phyloP scores from a whole-genome alignment of 1,140 invertebrate genomes.

The Propsilocerus akamusi region DNA sequence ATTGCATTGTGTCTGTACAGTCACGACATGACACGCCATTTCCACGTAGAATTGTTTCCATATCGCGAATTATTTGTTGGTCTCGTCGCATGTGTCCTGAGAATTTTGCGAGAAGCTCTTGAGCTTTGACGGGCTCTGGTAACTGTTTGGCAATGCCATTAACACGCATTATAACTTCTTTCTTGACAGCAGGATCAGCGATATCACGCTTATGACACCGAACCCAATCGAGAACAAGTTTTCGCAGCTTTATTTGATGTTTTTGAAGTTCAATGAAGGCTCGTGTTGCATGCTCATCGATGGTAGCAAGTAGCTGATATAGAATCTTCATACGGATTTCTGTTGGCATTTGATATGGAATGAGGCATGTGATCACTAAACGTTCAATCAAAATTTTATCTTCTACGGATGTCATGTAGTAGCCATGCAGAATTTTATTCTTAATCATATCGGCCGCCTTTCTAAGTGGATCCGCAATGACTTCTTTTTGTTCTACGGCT shows the following conservation, averaged over 20 bases:
- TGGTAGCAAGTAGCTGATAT: neutral
- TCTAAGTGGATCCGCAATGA: neutral
- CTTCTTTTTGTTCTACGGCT: neutral
- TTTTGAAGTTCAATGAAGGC: neutral
- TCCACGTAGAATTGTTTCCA: neutral
- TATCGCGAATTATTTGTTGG: neutral
- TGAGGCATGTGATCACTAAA: neutral
- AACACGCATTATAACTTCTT: neutral
- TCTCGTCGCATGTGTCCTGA: neutral
- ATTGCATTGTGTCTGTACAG: neutral
- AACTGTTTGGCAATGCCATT: neutral
- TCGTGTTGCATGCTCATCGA: neutral
- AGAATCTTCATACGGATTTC: neutral
- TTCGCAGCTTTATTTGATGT: neutral
- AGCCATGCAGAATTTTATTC: neutral
- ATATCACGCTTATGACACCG: neutral
- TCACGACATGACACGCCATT: neutral
- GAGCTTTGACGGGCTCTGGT: neutral
- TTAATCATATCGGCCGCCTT: neutral
- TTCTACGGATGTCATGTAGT: neutral
- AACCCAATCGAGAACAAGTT: neutral
- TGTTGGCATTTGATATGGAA: neutral
- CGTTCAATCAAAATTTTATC: slow-evolving; percentile 1
- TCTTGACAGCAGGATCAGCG: neutral
- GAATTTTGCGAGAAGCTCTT: neutral